Conservation (phyloP, 2,113 vertebrate genomes). For the Oxygymnocypris stewartii region DNA sequence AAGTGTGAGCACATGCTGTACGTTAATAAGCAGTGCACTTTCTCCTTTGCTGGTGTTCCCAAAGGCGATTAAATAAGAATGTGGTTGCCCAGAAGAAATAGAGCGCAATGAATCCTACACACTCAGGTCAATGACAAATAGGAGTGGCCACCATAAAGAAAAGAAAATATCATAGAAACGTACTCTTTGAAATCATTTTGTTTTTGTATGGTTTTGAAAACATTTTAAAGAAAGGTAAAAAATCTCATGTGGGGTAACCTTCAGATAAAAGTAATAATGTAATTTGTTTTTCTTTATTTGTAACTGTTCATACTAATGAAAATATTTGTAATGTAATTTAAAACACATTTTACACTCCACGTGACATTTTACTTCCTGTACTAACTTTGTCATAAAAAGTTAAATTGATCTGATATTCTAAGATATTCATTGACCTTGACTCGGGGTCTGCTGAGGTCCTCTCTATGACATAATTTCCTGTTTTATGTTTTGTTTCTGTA, state of each 20-base stretch:
- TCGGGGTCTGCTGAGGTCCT: not conserved
- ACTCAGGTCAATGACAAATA: slow-evolving; percentile 27
- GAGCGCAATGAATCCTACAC: slow-evolving; percentile 9
- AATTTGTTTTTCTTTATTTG: not conserved
- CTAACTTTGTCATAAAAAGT: not conserved
- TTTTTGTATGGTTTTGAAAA: not conserved
- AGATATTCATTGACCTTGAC: not conserved
- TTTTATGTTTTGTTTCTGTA: not conserved
- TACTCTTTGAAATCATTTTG: not conserved
- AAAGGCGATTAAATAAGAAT: slow-evolving; percentile 18
- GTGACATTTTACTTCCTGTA: not conserved
- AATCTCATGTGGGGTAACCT: not conserved
- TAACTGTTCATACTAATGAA: not conserved
- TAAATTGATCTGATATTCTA: not conserved
- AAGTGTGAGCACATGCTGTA: slow-evolving; percentile 49
- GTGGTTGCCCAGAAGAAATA: not conserved
- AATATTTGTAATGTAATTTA: not conserved
- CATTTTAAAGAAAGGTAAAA: not conserved
- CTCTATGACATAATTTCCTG: not conserved
- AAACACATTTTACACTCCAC: not conserved
- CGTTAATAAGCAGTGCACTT: slow-evolving; percentile 44
- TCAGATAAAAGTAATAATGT: not conserved
- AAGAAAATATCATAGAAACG: not conserved
- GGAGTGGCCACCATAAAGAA: no score
- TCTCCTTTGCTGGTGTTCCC: slow-evolving; percentile 44